phyloP scores from a whole-genome alignment of 92 coral and sea anemone genomes.

The Siderastrea siderea region DNA sequence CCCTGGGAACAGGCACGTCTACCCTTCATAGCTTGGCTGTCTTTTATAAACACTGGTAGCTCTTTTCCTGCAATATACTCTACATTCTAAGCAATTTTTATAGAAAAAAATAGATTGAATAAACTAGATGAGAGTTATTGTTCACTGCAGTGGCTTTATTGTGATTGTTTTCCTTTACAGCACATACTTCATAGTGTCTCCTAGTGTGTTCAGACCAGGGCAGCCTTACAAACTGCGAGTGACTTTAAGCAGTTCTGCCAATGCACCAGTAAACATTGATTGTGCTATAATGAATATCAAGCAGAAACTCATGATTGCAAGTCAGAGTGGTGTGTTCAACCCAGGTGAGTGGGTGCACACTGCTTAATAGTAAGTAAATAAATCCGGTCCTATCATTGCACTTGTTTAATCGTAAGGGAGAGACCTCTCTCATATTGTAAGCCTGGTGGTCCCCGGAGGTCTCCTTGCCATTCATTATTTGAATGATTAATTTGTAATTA shows the following conservation, averaged over 20 bases:
- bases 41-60: no score
- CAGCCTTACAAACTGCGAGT: constrained; percentile 72
- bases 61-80: no score
- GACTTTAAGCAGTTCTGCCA: constrained; percentile 15
- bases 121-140: neutral
- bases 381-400: no score
- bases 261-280: constrained; percentile 1
- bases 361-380: neutral
- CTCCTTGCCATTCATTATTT: no score
- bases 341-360: neutral
- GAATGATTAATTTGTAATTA: no score
- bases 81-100: no score
- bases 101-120: no score
- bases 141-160: neutral
- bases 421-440: no score
- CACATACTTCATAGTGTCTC: constrained; percentile 86
- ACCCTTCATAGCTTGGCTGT: no score
- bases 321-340: constrained; percentile 22
- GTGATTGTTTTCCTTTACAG: constrained; percentile 44
- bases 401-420: no score
- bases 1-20: no score
- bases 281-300: constrained; percentile 2
- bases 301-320: neutral
- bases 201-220: constrained; percentile 90
- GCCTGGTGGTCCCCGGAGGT: no score